Base-by-base conservation (phyloP, 2,797 vertebrate genomes). In the Hemitrygon akajei region DNA sequence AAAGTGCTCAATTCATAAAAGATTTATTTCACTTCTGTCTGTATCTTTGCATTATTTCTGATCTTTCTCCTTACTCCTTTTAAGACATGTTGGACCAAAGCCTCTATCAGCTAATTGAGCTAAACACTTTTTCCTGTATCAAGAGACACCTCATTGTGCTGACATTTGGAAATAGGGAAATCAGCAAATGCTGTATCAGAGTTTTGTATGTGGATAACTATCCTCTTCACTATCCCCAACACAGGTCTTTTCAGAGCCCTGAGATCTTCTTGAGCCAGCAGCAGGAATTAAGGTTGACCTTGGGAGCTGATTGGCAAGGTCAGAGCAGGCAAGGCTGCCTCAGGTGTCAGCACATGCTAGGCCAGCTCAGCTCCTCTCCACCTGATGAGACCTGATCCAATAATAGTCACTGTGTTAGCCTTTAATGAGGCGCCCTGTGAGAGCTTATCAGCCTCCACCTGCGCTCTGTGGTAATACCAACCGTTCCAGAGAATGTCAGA, bases 371-470 rank as follows among this genome's bases (percentile, higher is more conserved):
- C 95, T 96, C 95, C 95, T 95, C 94, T 94, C 95, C 96, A 95
- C 96, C 97, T 96, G 96, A 96, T 95, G 95, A 95, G 95, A 94
- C 94, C 95, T 94, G 95, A 96, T 96, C 96, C 96, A 95, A 94
- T 96, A 94, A 96, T 93, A 95, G 96, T 94, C 95, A 94, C 94
- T 93, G 94, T 94, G 95, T 95, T 94, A 95, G 95, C 95, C 96
- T 96, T 95, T 95, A 95, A 96, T 95, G 93, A 95, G 95, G 95
- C 93, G 93, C 94, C 95, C 94, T 94, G 94, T 7, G 60, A 92
- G 95, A 87, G 94, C 95, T 93, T 93, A 93, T 91, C 94, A 79
- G 94, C 93, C 91, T 94, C 76, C 96, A 96, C 96, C 96, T 96
- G 96, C 94, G 93, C 91, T 94, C 94, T 27, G 94, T 10, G 58